Percentiles rank a stretch among this genome's conserved stretches.
Conservation (phyloP, 2,888 invertebrate species). For the Orthosia cruda region DNA sequence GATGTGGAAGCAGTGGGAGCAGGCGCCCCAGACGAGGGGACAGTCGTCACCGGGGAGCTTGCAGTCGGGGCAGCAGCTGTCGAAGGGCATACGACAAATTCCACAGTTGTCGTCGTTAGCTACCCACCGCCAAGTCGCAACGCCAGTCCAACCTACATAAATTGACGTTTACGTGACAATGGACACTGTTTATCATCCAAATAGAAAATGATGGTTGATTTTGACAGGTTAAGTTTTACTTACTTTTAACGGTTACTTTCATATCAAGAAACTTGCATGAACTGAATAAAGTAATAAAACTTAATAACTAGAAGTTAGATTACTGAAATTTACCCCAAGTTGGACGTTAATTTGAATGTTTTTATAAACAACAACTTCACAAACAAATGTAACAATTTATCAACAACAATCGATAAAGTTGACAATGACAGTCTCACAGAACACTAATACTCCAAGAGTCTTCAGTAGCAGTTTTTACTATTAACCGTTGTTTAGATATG, state of each 20-base stretch:
- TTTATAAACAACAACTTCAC: neutral
- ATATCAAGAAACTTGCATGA: constrained; percentile 79
- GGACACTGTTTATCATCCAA: constrained; percentile 21
- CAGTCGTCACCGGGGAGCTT: constrained; percentile 99
- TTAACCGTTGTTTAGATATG: neutral
- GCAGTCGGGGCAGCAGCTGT: constrained; percentile 99
- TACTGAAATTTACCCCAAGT: neutral
- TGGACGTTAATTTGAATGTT: neutral
- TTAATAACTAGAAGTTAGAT: neutral
- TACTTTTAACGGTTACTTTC: constrained; percentile 93
- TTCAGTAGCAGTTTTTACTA: too few relatives aligned
- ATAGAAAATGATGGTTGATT: constrained; percentile 33
- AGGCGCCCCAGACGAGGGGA: constrained; percentile 99
- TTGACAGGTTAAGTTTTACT: constrained; percentile 71
- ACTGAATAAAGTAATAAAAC: constrained; percentile 18
- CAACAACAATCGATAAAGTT: constrained; percentile 46
- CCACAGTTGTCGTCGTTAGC: constrained; percentile 99
- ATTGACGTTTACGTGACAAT: constrained; percentile 44
- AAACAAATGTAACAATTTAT: neutral
- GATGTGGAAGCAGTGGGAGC: constrained; percentile 99
- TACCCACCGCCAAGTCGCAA: constrained; percentile 99
- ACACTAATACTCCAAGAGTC: too few relatives aligned
- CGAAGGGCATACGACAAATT: constrained; percentile 99
- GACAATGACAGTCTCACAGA: too few relatives aligned
- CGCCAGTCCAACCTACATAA: constrained; percentile 96